A percentile compares a stretch with the other conserved stretches of the same genome.
Conservation (phyloP, 1,140 invertebrate species). For the Ridgeia piscesae region DNA sequence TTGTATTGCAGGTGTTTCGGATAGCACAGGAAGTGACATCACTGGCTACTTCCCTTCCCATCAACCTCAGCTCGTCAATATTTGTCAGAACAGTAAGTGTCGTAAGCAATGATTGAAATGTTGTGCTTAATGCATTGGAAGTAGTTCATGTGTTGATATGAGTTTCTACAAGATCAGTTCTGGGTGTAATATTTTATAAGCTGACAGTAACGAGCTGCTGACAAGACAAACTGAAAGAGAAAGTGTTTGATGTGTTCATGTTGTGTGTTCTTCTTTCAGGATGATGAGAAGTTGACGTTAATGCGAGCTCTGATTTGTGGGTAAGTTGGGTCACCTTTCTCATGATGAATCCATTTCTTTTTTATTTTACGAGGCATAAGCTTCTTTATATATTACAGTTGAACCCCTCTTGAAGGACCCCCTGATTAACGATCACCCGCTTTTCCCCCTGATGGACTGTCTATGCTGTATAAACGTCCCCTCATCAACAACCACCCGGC, state of each 20-base stretch:
- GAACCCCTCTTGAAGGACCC: no score
- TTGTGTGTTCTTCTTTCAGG: conserved; percentile 24
- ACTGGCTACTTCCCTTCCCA: conserved; percentile 31
- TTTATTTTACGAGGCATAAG: no score
- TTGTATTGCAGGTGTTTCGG: conserved; percentile 29
- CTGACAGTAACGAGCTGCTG: background rate
- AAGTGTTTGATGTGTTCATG: background rate
- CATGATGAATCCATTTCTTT: no score
- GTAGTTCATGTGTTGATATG: no score
- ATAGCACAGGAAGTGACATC: conserved; percentile 35
- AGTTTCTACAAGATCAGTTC: background rate
- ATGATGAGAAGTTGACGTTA: conserved; percentile 35
- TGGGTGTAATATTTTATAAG: background rate
- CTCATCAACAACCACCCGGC: no score
- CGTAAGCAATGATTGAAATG: no score
- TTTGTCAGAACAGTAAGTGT: conserved; percentile 33
- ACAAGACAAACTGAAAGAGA: background rate
- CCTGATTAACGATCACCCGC: no score
- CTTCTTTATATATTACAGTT: no score
- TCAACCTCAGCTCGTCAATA: conserved; percentile 33
- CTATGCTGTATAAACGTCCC: no score
- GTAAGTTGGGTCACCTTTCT: conserved; percentile 23
- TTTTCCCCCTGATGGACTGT: no score
- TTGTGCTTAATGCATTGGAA: no score
- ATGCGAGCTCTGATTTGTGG: conserved; percentile 34